Percentiles rank a stretch among this genome's conserved stretches.
phyloP scores from a whole-genome alignment of 2,797 vertebrate species.

The Euphonia xanthogaster region DNA sequence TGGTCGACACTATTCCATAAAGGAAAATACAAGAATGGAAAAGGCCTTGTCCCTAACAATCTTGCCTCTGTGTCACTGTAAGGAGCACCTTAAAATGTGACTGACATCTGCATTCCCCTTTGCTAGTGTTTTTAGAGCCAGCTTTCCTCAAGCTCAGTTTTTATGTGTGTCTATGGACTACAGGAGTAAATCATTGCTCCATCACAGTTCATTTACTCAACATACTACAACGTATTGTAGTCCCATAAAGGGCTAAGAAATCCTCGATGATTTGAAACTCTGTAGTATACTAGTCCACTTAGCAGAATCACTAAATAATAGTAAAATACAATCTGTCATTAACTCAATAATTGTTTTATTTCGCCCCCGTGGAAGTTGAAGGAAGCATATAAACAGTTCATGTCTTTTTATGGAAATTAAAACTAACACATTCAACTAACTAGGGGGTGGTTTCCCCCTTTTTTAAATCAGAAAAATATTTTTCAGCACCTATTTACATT shows the following conservation, averaged over 20 bases:
- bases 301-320: not conserved
- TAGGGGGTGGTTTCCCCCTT: not conserved
- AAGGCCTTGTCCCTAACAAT: not conserved
- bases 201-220: not conserved
- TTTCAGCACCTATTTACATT: constrained; percentile 45
- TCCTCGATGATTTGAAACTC: not conserved
- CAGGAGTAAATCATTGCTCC: not conserved
- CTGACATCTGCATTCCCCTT: not conserved
- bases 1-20: not conserved
- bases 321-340: not conserved
- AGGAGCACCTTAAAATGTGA: not conserved
- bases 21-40: not conserved
- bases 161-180: not conserved
- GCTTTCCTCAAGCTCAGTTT: not conserved
- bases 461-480: constrained; percentile 57
- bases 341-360: constrained; percentile 13
- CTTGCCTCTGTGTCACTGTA: not conserved
- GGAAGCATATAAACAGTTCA: constrained; percentile 26
- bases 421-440: constrained; percentile 35
- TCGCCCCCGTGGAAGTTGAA: not conserved
- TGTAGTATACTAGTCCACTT: not conserved
- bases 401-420: constrained; percentile 46
- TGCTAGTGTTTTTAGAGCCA: not conserved
- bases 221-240: not conserved
- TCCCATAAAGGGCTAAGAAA: not conserved